These are phyloP conservation scores for Lysiphlebus fabarum DNA, from an alignment of 1,140 invertebrate genomes.

Conservation along the genomic window DNA sequence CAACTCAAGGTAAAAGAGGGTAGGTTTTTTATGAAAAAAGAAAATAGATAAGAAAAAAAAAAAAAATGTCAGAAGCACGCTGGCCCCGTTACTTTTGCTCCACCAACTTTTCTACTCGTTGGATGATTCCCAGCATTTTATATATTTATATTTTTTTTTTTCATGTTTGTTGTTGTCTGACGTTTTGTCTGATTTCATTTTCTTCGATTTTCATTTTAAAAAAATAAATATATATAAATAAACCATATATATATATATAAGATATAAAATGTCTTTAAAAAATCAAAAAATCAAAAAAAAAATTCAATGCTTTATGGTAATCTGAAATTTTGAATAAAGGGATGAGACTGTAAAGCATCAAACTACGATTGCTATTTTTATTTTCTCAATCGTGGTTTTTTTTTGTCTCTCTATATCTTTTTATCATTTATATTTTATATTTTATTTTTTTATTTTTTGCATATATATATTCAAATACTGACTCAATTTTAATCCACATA, in stretches of 20 bases:
- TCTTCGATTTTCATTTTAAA: constrained; percentile 20
- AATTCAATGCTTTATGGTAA: no score
- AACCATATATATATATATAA: no score
- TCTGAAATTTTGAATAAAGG: no score
- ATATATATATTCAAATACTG: constrained; percentile 25
- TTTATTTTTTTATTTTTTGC: constrained; percentile 31
- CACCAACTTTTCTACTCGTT: constrained; percentile 44
- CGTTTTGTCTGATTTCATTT: constrained; percentile 35
- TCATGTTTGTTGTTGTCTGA: neutral
- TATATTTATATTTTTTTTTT: constrained; percentile 4
- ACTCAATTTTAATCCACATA: constrained; percentile 43
- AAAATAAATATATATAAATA: constrained; percentile 11
- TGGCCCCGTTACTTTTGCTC: constrained; percentile 52
- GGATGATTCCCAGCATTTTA: constrained; percentile 31
- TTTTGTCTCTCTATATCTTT: constrained; percentile 3
- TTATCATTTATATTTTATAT: constrained; percentile 23
- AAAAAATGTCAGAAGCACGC: constrained; percentile 51
- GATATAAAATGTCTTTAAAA: no score
- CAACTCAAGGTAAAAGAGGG: constrained; percentile 33
- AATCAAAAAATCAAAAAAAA: no score
- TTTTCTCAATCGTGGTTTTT: constrained; percentile 35
- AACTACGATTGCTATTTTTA: constrained; percentile 53
- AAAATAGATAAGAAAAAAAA: constrained; percentile 26
- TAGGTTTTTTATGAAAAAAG: constrained; percentile 38
- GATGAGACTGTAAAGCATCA: constrained; percentile 35